A percentile compares a stretch with the other conserved stretches of the same genome.
phyloP scores from a whole-genome alignment of 2,797 vertebrate genomes.

The Thripadectes ignobilis region DNA sequence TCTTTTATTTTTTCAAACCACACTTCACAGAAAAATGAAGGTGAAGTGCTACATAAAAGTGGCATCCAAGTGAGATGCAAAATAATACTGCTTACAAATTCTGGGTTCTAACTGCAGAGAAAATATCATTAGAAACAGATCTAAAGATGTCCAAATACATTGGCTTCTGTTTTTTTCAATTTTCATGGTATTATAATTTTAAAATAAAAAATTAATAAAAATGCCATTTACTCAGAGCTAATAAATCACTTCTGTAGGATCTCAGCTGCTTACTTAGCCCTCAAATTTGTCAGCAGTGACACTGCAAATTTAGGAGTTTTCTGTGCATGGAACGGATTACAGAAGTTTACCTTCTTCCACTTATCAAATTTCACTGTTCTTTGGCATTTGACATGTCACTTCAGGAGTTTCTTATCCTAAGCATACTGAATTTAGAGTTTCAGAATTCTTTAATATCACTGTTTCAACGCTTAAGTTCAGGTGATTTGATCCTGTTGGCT shows the following conservation, averaged over 20 bases:
- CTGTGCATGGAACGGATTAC: background rate
- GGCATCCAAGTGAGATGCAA: background rate
- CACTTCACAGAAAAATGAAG: background rate
- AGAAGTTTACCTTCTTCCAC: background rate
- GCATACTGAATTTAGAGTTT: background rate
- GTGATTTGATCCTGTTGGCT: background rate
- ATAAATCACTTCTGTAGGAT: background rate
- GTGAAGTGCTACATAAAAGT: background rate
- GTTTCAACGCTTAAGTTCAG: background rate
- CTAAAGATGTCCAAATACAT: background rate
- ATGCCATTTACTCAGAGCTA: background rate
- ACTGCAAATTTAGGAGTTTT: background rate
- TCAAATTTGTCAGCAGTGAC: background rate
- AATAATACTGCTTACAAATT: background rate
- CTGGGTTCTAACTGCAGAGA: background rate
- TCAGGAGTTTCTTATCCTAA: background rate
- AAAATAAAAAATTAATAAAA: background rate
- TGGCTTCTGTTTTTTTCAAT: background rate
- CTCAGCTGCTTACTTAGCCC: background rate
- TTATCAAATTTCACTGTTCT: background rate
- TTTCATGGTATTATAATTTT: background rate
- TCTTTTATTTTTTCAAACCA: background rate
- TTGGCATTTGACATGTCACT: background rate
- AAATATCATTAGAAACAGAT: background rate
- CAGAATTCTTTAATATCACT: background rate